phyloP scores from a whole-genome alignment of 2,113 vertebrate species.

The Nerophis ophidion region DNA sequence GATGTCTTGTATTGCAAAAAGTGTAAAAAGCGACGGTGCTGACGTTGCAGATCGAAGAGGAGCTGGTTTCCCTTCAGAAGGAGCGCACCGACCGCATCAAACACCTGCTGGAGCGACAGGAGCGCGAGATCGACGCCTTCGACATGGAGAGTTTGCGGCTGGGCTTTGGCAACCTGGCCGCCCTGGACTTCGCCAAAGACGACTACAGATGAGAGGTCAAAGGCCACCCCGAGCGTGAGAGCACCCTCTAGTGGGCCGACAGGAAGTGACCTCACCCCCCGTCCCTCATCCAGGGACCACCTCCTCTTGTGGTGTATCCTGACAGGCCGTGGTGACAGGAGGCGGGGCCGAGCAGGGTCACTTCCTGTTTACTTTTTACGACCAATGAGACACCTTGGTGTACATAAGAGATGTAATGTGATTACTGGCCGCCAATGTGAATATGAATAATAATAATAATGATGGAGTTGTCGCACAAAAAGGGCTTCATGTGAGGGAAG shows the following conservation, averaged over 20 bases:
- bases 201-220: conserved; percentile 96
- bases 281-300: no score
- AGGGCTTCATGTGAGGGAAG: conserved; percentile 75
- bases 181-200: conserved; percentile 94
- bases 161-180: conserved; percentile 91
- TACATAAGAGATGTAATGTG: background rate
- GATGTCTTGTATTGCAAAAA: background rate
- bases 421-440: conserved; percentile 81
- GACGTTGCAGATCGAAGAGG: conserved; percentile 88
- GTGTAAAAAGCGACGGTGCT: no score
- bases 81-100: conserved; percentile 96
- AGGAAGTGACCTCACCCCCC: no score
- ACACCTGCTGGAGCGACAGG: conserved; percentile 90
- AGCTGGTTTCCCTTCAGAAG: conserved; percentile 95
- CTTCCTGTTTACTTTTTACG: background rate
- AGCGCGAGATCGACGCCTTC: conserved; percentile 90
- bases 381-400: background rate
- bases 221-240: no score
- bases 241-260: no score
- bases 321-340: no score
- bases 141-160: conserved; percentile 95
- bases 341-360: background rate
- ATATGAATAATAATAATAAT: conserved; percentile 53
- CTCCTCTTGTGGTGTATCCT: no score
- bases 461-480: conserved; percentile 82